Base-by-base conservation (phyloP, 2,797 vertebrate species). In the Emydoidea blandingii region DNA sequence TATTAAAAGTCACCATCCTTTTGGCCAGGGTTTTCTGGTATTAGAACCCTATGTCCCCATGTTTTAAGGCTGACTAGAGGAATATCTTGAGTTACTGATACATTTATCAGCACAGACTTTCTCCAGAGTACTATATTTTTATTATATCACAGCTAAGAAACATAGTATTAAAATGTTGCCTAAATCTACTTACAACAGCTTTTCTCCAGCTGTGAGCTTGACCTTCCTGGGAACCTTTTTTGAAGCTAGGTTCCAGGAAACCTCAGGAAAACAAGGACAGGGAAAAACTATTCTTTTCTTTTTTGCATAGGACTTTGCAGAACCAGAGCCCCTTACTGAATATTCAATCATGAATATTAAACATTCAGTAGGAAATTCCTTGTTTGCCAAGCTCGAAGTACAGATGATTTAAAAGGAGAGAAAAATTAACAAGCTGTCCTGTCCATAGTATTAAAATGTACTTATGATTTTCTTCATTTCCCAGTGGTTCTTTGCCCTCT, bases 11-110 rank as follows among this genome's bases (percentile, higher is more conserved):
- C 95, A 65, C 57, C 87, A 68, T 89, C 92, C 89, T 96, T 97
- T 95, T 89, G 94, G 93, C 87, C 93, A 96, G 92, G 81, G 52
- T 85, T 86, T 91, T 5, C 94, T 23, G 5, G 65, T 79, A 91
- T 90, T 94, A 95, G 95, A 90, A 93, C 95, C 88, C 91, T 94
- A 91, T 91, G 34, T 91, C 52, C 37, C 92, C 85, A 44, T 89
- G 84, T 96, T 94, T 94, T 88, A 89, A 93, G 93, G 88, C 95
- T 92, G 85, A 83, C 88, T 96, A 91, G 95, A 96, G 95, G 88
- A 47, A 29, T 49, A 76, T 91, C 89, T 44, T 79, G 92, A 94
- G 94, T 95, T 97, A 97, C 95, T 95, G 96, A 95, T 90, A 96
- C 85, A 56, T 87, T 84, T 87, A 94, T 93, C 97, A 86, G 87